Percentiles rank a stretch among this genome's conserved stretches.
Evolutionary conservation across 2,797 vertebrate species (phyloP).

Genomic region (Anguilla obscura): DNA sequence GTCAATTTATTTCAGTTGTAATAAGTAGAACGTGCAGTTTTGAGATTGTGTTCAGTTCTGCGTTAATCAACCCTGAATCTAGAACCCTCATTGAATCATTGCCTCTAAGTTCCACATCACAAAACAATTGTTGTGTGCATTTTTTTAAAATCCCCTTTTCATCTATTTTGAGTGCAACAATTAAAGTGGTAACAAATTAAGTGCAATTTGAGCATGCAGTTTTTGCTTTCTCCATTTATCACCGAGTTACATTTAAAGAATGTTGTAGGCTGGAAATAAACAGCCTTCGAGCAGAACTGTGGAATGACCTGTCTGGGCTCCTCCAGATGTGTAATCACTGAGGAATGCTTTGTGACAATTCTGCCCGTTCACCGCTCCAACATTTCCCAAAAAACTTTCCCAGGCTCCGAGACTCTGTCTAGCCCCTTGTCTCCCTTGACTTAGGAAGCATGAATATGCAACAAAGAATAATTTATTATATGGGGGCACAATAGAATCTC

Average conservation of each 20-base stretch:
- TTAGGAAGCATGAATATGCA: constrained; percentile 50
- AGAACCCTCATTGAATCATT: background rate
- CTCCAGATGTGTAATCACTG: constrained; percentile 42
- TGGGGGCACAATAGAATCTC: constrained; percentile 50
- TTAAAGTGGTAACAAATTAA: background rate
- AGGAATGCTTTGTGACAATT: constrained; percentile 49
- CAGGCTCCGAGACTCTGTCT: constrained; percentile 44
- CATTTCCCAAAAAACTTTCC: constrained; percentile 42
- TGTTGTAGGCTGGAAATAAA: constrained; percentile 17
- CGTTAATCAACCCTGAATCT: constrained; percentile 3
- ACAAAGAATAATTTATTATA: constrained; percentile 57
- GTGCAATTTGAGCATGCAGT: background rate
- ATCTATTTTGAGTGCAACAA: background rate
- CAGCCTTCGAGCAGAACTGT: constrained; percentile 28
- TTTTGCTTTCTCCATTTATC: background rate
- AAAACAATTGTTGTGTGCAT: background rate
- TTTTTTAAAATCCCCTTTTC: background rate
- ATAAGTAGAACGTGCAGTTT: background rate
- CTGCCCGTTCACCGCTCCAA: constrained; percentile 35
- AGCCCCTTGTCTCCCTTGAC: constrained; percentile 40
- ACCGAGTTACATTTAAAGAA: constrained; percentile 3
- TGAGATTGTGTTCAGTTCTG: background rate
- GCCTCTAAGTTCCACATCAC: background rate
- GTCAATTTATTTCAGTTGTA: background rate
- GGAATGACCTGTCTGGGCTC: constrained; percentile 26